Percentiles rank a stretch among this genome's conserved stretches.
Evolutionary conservation across 2,113 vertebrate genomes (phyloP).

Genomic region (Gymnocephalus cernua): DNA sequence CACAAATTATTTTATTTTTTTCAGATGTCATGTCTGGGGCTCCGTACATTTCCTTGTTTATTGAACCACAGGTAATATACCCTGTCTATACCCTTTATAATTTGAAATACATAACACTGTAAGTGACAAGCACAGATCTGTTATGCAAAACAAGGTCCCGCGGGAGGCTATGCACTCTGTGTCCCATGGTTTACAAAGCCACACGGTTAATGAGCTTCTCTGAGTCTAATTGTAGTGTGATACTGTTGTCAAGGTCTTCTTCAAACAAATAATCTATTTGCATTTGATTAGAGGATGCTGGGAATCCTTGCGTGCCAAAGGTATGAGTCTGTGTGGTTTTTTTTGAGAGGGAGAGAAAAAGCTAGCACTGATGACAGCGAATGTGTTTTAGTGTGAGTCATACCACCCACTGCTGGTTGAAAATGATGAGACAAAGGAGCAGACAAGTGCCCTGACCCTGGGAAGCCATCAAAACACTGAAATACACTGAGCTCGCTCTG

Average conservation of each 20-base stretch:
- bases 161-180: slow-evolving; percentile 9
- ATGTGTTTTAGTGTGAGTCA: slow-evolving; percentile 64
- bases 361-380: slow-evolving; percentile 34
- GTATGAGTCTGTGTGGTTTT: not conserved
- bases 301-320: slow-evolving; percentile 8
- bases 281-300: slow-evolving; percentile 30
- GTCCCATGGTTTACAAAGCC: not conserved
- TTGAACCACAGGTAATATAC: not conserved
- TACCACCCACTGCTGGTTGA: slow-evolving; percentile 51
- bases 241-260: slow-evolving; percentile 13
- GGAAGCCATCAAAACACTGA: slow-evolving; percentile 59
- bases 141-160: slow-evolving; percentile 24
- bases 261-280: slow-evolving; percentile 42
- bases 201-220: slow-evolving; percentile 25
- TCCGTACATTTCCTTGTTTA: not conserved
- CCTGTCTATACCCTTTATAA: slow-evolving; percentile 3
- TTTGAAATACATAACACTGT: slow-evolving; percentile 12
- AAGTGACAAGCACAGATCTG: slow-evolving; percentile 27
- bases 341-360: slow-evolving; percentile 21
- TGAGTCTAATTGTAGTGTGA: slow-evolving; percentile 7
- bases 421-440: slow-evolving; percentile 60
- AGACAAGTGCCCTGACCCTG: slow-evolving; percentile 63
- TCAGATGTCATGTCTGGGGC: no score
- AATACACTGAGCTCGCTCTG: slow-evolving; percentile 35
- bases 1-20: no score